phyloP scores from a whole-genome alignment of 1,140 invertebrate genomes.

The Pogonognathellus flavescens region DNA sequence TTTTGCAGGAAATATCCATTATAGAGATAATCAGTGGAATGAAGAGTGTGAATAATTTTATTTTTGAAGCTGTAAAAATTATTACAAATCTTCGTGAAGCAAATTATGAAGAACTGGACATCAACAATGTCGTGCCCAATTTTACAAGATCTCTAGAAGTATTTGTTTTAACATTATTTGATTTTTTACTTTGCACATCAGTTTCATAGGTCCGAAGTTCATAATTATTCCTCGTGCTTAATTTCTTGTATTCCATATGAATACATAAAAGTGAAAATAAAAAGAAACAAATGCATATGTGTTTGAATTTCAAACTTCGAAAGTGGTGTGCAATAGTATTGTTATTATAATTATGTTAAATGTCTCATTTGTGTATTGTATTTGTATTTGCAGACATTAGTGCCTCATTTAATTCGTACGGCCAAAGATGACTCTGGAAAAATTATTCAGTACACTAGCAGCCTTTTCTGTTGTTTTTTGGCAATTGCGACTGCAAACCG shows the following conservation, averaged over 20 bases:
- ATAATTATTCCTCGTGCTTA: not conserved
- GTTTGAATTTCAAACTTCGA: no score
- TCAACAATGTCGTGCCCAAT: not conserved
- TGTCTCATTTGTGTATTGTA: no score
- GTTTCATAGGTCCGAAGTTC: not conserved
- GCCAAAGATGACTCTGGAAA: not conserved
- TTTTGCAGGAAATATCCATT: not conserved
- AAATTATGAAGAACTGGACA: not conserved
- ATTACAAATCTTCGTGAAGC: not conserved
- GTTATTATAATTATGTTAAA: no score
- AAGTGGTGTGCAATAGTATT: no score
- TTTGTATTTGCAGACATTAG: not conserved
- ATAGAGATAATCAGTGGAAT: not conserved
- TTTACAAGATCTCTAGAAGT: not conserved
- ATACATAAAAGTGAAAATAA: no score
- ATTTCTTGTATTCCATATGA: no score
- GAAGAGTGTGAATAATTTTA: not conserved
- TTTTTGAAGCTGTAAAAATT: not conserved
- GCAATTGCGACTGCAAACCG: not conserved
- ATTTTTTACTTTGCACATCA: not conserved
- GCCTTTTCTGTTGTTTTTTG: not conserved
- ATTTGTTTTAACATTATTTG: not conserved
- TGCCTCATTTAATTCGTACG: not conserved
- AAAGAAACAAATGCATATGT: no score
- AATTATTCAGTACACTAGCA: not conserved